Evolutionary conservation across 2,888 invertebrate genomes (phyloP), one percentile per base, ranked within the genome.

Genomic region (Eupithecia abbreviata): DNA sequence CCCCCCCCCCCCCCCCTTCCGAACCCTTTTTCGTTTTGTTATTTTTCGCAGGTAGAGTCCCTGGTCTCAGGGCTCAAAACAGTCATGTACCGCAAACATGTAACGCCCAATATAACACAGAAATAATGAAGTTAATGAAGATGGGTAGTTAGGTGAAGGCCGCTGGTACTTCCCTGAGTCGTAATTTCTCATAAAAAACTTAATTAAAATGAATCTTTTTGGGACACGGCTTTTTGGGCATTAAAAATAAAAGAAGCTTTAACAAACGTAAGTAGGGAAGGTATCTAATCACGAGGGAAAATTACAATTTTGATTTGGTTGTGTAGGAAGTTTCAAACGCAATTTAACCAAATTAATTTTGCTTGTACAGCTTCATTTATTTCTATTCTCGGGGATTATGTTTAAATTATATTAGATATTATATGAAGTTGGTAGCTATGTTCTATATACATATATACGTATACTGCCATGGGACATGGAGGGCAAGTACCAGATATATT

Each of bases 181-280:
- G 89, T 89, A 89, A 90, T 88, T 91, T 87, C 89, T 90, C 89
- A 89, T 89, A 87, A 85, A 91, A 90, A 91, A 90, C 91, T 92
- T 93, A 93, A 93, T 93, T 93, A 92, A 93, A 93, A 93, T 90
- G 89, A 92, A 93, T 92, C 91, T 92, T 85, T 89, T 83, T 84
- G 86, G 87, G 88, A 88, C 88, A 87, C 85, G 84, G 87, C 86
- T 88, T 90, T 89, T 90, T 83, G 86, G 87, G 87, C 84, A 85
- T 87, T 85, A 86, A 89, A 89, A 87, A 89, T 88, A 88, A 89
- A 86, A 86, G 86, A 86, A 85, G 86, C 85, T 84, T 85, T 88
- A 83, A 82, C 81, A 82, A 84, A 82, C 73, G 82, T 84, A 83
- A 81, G 82, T 45, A 81, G 83, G 30, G 58, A n/a, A 62, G 80